These are phyloP conservation scores for Athalia circularis DNA, from an alignment of 2,888 invertebrate genomes.

Conservation along the genomic window DNA sequence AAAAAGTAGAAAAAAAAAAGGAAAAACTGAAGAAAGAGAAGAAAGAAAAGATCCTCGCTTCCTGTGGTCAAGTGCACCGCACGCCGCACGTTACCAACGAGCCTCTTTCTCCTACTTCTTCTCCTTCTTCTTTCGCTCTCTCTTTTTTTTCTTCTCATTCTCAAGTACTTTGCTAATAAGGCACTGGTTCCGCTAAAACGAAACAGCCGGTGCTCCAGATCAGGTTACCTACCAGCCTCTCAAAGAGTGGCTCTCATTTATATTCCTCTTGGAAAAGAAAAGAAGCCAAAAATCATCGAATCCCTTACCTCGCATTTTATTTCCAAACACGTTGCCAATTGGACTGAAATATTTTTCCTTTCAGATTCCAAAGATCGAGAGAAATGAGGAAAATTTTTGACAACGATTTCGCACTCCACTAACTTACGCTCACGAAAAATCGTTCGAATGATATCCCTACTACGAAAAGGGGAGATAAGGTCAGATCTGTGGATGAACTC, in stretches of 20 bases:
- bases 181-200: slow-evolving; percentile 55
- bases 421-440: no score
- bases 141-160: neutral
- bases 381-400: no score
- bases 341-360: no score
- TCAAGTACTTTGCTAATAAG: slow-evolving; percentile 65
- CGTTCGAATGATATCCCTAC: neutral
- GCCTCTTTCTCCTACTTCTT: neutral
- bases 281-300: neutral
- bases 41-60: slow-evolving; percentile 18
- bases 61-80: slow-evolving; percentile 44
- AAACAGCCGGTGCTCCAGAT: slow-evolving; percentile 57
- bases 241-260: slow-evolving; percentile 21
- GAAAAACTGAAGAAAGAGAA: neutral
- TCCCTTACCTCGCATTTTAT: no score
- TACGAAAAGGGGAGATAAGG: slow-evolving; percentile 13
- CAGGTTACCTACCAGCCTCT: slow-evolving; percentile 30
- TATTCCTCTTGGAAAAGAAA: neutral
- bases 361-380: no score
- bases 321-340: no score
- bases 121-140: no score
- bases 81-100: slow-evolving; percentile 28
- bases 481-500: neutral
- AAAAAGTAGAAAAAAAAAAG: neutral
- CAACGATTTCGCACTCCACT: no score